Conservation (phyloP, 2,113 vertebrate genomes). For the Boulengerochromis microlepis region DNA sequence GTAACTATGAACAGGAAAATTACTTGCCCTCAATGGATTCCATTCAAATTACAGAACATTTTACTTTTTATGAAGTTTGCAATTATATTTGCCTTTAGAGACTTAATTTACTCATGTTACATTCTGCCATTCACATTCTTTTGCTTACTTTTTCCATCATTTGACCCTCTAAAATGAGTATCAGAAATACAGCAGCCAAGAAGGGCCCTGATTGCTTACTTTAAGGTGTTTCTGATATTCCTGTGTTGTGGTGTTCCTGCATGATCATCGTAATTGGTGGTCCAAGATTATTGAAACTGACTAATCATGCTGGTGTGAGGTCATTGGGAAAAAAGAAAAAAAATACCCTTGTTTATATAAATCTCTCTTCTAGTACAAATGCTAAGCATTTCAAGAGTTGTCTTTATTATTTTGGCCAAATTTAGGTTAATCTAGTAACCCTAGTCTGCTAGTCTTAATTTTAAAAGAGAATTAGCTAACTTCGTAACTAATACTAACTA, state of each 20-base stretch:
- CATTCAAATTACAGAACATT: constrained; percentile 31
- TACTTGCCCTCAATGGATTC: constrained; percentile 28
- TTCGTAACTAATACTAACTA: background rate
- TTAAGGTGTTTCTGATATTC: background rate
- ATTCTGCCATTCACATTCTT: background rate
- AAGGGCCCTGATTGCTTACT: background rate
- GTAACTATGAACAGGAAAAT: constrained; percentile 44
- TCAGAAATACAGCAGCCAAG: background rate
- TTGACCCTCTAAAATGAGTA: background rate
- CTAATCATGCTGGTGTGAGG: background rate
- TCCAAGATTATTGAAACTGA: background rate
- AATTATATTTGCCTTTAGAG: constrained; percentile 37
- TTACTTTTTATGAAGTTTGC: constrained; percentile 11
- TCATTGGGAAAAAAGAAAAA: background rate
- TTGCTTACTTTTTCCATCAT: background rate
- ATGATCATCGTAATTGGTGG: background rate
- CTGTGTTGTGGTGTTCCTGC: background rate
- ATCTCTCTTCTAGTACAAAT: background rate
- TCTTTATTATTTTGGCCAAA: background rate
- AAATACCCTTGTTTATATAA: background rate
- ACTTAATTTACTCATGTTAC: background rate
- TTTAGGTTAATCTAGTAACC: background rate
- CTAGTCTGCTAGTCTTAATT: background rate
- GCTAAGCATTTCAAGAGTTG: background rate
- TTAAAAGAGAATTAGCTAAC: background rate